phyloP scores from a whole-genome alignment of 2,888 invertebrate species.

The Ptychoptera contaminata region DNA sequence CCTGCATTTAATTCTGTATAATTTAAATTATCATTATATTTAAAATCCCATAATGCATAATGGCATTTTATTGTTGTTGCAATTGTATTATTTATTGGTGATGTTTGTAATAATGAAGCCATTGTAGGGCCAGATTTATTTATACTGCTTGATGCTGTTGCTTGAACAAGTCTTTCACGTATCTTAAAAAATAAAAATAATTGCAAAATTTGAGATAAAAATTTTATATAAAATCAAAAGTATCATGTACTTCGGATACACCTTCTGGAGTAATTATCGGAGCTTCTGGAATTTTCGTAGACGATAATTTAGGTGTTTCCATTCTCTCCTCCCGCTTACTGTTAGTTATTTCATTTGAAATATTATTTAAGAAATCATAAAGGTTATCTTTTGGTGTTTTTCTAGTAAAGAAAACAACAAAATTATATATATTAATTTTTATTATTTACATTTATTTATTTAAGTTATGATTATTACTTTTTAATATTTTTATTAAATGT shows the following conservation, averaged over 20 bases:
- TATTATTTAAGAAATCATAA: conserved; percentile 21
- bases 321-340: neutral
- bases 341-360: conserved; percentile 13
- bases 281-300: neutral
- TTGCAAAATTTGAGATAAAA: no score
- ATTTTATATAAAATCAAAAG: neutral
- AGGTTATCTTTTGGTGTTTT: conserved; percentile 26
- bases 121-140: conserved; percentile 12
- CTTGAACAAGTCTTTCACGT: conserved; percentile 23
- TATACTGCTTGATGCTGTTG: conserved; percentile 18
- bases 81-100: neutral
- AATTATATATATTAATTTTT: neutral
- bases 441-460: no score
- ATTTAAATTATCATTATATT: neutral
- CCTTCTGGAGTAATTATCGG: neutral
- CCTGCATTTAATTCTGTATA: conserved; percentile 1
- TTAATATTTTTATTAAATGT: no score
- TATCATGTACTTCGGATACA: neutral
- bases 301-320: neutral
- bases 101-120: neutral
- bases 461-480: no score
- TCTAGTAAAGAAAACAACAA: conserved; percentile 14
- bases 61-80: no score
- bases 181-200: conserved; percentile 3
- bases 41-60: conserved; percentile 20